Evolutionary conservation across 2,113 vertebrate genomes (phyloP), one percentile per base, ranked within the genome.

Genomic region (Grammatotria lemairii): DNA sequence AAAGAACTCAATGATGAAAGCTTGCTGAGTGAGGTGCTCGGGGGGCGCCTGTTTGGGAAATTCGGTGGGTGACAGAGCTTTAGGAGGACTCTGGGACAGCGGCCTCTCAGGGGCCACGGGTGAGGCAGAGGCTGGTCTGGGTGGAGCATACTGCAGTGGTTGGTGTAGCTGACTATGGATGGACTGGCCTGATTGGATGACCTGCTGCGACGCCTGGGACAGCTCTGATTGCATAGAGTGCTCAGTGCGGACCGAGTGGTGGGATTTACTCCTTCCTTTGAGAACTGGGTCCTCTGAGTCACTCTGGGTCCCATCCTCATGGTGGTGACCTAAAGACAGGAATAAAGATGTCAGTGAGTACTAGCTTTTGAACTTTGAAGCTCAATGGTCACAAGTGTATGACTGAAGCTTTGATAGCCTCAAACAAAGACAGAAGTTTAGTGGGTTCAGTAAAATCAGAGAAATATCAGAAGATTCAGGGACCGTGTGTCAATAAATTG

Each of bases 1-100:
- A 0, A 99, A 99, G 95, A 99, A 99, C 96, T 99, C 98, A 0
- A 99, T 99, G 93, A 99, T 97, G 0, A 99, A 99, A 75, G 99
- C 98, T 94, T 98, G 98, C 92, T 99, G 96, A 89, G 88, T 81
- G 19, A 94, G 91, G 53, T 92, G 94, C 55, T 96, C 87, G 0
- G 94, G n/a, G 2, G 88, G 81, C 2, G 8, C 80, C 81, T 85
- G 89, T 31, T 81, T 90, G 19, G 85, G 35, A 0, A 19, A 6
- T 10, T 90, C 92, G 4, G 58, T 21, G 5, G 90, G 91, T 10
- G 92, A 85, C 0, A 12, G 87, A 53, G 75, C 11, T 55, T 42
- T 80, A 16, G 91, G 84, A 38, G 95, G 93, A 55, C 93, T 92
- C 55, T 85, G 89, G 38, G 87, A 88, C 83, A 88, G 85, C 1